Percentiles rank a stretch among this genome's conserved stretches.
Conservation (phyloP, 2,797 vertebrate genomes). For the Poeciliopsis gracilis region DNA sequence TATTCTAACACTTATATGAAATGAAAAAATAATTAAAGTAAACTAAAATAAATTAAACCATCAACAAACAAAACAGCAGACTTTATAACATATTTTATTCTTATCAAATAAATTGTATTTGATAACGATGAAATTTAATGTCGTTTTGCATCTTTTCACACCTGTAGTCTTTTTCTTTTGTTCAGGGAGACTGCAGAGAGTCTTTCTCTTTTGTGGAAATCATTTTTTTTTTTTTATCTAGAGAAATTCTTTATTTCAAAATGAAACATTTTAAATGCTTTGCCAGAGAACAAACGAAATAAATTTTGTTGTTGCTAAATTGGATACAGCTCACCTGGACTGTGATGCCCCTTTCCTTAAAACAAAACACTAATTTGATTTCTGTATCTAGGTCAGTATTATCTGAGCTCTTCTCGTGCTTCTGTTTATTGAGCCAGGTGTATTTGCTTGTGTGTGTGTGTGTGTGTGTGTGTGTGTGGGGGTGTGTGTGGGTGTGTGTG, state of each 20-base stretch:
- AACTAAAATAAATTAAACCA: neutral
- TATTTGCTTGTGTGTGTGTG: slow-evolving; percentile 9
- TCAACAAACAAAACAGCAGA: neutral
- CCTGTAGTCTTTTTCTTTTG: neutral
- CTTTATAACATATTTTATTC: neutral
- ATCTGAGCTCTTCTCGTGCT: slow-evolving; percentile 23
- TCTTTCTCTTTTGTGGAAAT: too few species aligned
- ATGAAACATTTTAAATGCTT: neutral
- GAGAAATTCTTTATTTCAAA: neutral
- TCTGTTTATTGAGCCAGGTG: slow-evolving; percentile 33
- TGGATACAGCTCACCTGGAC: neutral
- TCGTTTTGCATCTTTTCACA: neutral
- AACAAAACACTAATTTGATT: neutral
- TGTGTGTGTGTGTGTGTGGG: slow-evolving; percentile 29
- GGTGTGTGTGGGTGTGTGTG: neutral
- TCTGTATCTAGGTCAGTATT: slow-evolving; percentile 4
- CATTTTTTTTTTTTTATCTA: neutral
- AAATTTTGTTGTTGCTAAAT: neutral
- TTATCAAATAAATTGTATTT: too few species aligned
- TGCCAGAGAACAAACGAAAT: neutral
- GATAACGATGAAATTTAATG: too few species aligned
- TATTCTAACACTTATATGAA: neutral
- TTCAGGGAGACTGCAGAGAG: too few species aligned
- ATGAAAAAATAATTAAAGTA: neutral
- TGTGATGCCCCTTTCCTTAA: neutral